Evolutionary conservation across 2,888 invertebrate species (phyloP).

Genomic region (Andrena bucephala): DNA sequence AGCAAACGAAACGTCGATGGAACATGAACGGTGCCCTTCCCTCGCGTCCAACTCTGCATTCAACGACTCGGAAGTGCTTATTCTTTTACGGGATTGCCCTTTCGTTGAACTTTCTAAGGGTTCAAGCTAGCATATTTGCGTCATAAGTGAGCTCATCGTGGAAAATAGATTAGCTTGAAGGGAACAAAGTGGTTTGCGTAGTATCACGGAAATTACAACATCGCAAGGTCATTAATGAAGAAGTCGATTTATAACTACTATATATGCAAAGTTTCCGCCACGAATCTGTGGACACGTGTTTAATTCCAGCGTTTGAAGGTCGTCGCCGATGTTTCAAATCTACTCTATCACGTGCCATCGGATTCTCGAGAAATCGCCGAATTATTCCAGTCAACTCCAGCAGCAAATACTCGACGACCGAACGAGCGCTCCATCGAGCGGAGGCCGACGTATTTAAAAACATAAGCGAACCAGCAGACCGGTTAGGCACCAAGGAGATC

Average conservation of each 20-base stretch:
- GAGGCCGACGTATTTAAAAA: constrained; percentile 53
- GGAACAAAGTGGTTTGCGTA: background rate
- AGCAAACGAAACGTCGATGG: constrained; percentile 21
- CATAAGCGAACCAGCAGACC: constrained; percentile 56
- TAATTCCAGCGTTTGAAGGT: no score
- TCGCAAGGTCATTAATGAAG: no score
- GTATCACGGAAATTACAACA: no score
- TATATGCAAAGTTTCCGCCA: no score
- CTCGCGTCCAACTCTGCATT: background rate
- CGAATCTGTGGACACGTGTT: no score
- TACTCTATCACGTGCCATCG: no score
- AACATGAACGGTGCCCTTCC: background rate
- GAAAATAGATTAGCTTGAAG: background rate
- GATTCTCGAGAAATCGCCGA: constrained; percentile 2
- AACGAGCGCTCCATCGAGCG: constrained; percentile 18
- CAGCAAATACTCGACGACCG: background rate
- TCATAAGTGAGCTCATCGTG: background rate
- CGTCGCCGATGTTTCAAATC: no score
- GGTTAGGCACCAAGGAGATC: constrained; percentile 63
- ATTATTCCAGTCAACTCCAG: constrained; percentile 24
- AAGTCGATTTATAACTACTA: no score
- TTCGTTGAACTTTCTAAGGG: constrained; percentile 4
- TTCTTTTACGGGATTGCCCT: background rate
- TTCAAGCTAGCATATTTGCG: background rate
- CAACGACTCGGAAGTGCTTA: background rate